These are phyloP conservation scores for Abscondita cerata DNA, from an alignment of 2,888 invertebrate genomes.

Conservation along the genomic window DNA sequence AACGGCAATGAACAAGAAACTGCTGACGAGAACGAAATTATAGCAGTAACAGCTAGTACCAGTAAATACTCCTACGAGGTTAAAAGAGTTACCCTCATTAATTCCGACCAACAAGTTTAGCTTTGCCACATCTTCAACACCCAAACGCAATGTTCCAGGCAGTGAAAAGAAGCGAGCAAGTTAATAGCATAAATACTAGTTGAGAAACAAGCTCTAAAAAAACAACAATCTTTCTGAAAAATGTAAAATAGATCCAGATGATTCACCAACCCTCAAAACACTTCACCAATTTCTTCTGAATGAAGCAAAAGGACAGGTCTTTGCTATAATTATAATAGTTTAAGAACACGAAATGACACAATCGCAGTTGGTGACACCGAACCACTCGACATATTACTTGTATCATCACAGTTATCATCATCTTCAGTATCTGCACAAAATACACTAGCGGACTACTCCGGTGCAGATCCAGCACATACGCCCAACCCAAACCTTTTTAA, in stretches of 20 bases:
- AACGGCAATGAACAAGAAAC: not conserved
- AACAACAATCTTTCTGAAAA: not conserved
- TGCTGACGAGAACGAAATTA: not conserved
- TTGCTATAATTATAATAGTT: not conserved
- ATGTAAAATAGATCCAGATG: constrained; percentile 3
- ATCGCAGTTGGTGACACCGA: not conserved
- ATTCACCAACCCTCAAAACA: not conserved
- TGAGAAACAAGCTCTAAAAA: constrained; percentile 38
- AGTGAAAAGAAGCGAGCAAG: constrained; percentile 17
- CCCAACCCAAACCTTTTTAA: no score
- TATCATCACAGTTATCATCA: not conserved
- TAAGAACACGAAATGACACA: not conserved
- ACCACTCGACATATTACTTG: not conserved
- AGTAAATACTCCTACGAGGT: not conserved
- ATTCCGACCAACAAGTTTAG: not conserved
- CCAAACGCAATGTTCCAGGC: not conserved
- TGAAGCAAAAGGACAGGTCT: not conserved
- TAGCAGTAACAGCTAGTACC: not conserved
- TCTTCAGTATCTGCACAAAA: not conserved
- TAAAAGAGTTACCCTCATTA: not conserved
- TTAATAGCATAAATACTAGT: constrained; percentile 41
- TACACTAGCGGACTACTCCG: no score
- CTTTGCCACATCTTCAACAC: not conserved
- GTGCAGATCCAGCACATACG: no score
- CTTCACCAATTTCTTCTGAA: not conserved